Evolutionary conservation across 2,888 invertebrate genomes (phyloP), one percentile per base, ranked within the genome.

Genomic region (Cremastobaeus sp.): DNA sequence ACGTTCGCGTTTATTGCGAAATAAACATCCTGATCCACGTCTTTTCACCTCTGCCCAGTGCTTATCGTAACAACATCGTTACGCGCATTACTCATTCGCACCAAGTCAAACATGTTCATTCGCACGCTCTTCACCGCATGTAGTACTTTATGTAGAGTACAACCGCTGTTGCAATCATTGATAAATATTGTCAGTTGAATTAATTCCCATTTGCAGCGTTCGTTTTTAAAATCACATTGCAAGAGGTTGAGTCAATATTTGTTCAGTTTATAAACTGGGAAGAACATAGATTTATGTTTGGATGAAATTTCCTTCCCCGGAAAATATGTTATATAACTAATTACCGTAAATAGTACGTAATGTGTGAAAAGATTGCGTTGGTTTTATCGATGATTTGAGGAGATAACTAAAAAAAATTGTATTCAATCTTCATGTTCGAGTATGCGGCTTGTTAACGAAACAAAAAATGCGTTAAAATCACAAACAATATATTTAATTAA

Each of bases 41-140:
- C 48, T 72, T 71, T 72, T 65, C 60, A 65, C 72, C 65, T 69
- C 52, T 32, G 37, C 39, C 55, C 43, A 69, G n/a, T n/a, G n/a
- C n/a, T n/a, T 60, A 60, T 60, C 47, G 60, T 47, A n/a, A n/a
- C n/a, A 60, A 69, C 32, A 54, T 47, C 59, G 43, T 59, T 47
- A 59, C 60, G 34, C 37, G 14, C 25, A 60, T 69, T 69, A 68
- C 39, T 37, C 54, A 69, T 59, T 54, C 47, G 5, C 35, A 47
- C 11, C 43, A 47, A 25, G 45, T 59, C 28, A 47, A 35, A 15
- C 37, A 21, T 17, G 21, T 55, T 47, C 37, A 35, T 32, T 52
- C 30, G 39, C 55, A 62, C 41, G 47, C 48, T 48, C 34, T 39
- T 41, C 55, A 48, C 20, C 32, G 12, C 21, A 34, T n/a, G n/a